These are phyloP conservation scores for Donacobius atricapilla DNA, from an alignment of 2,113 vertebrate genomes.

Conservation along the genomic window DNA sequence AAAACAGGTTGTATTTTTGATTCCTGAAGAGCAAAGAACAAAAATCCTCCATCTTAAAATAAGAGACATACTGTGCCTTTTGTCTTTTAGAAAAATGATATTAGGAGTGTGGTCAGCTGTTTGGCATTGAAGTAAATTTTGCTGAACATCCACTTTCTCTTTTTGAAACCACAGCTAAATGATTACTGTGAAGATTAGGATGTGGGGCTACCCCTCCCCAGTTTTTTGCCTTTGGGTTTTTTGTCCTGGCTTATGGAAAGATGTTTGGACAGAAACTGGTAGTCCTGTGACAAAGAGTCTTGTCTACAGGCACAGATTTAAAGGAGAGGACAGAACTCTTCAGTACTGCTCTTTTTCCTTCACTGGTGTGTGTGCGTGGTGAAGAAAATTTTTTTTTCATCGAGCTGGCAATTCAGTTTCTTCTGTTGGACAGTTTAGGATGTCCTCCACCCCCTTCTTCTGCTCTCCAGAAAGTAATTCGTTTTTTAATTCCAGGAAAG, in stretches of 20 bases:
- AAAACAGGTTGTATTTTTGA: slow-evolving; percentile 29
- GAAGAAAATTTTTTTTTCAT: neutral
- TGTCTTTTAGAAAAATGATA: neutral
- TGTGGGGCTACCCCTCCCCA: neutral
- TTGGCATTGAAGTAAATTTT: slow-evolving; percentile 10
- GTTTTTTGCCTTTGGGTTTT: neutral
- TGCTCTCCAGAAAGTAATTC: neutral
- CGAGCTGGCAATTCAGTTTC: neutral
- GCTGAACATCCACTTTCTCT: slow-evolving; percentile 19
- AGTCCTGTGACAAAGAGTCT: neutral
- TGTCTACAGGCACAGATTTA: neutral
- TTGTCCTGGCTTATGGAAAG: neutral
- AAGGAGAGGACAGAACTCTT: neutral
- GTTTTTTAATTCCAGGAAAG: slow-evolving; percentile 44
- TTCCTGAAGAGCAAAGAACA: slow-evolving; percentile 20
- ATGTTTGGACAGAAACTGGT: neutral
- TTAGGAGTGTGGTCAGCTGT: slow-evolving; percentile 17
- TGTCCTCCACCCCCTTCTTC: neutral
- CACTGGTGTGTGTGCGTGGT: neutral
- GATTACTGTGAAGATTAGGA: slow-evolving; percentile 13
- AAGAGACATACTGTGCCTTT: neutral
- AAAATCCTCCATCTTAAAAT: slow-evolving; percentile 16
- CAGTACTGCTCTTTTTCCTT: neutral
- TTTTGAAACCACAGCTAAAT: slow-evolving; percentile 16
- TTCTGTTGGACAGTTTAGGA: neutral